Evolutionary conservation across 2,113 vertebrate species (phyloP).

Genomic region (Anhinga rufa): DNA sequence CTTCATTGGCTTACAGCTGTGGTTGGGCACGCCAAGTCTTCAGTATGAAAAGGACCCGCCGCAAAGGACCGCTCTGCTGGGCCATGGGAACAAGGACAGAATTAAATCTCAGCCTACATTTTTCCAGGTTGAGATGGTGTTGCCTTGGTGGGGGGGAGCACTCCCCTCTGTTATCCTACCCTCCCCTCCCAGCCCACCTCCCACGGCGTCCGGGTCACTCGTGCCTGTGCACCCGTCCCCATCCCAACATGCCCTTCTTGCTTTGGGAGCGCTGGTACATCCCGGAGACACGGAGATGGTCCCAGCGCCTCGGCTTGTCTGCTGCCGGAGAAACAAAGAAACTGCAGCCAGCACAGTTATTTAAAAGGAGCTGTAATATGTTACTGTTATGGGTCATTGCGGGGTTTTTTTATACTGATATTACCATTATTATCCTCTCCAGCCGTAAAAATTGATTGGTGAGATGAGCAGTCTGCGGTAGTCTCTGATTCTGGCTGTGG

Average conservation of each 20-base stretch:
- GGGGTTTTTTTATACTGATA: slow-evolving; percentile 60
- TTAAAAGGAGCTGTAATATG: slow-evolving; percentile 67
- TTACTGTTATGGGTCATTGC: slow-evolving; percentile 72
- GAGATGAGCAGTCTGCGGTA: slow-evolving; percentile 44
- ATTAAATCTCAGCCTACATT: background rate
- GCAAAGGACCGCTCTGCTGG: background rate
- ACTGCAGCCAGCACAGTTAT: slow-evolving; percentile 40
- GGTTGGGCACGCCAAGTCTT: background rate
- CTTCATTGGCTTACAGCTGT: background rate
- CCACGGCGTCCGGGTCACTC: background rate
- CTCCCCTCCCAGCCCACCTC: background rate
- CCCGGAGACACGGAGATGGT: background rate
- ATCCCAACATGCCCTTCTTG: background rate
- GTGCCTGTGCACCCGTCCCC: background rate
- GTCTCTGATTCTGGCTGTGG: slow-evolving; percentile 14
- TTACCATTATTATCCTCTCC: slow-evolving; percentile 73
- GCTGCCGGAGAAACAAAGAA: slow-evolving; percentile 53
- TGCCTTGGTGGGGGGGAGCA: accelerated
- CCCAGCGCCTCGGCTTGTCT: slow-evolving; percentile 1
- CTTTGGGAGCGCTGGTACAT: background rate
- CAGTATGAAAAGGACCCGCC: background rate
- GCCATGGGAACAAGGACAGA: background rate
- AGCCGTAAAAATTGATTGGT: slow-evolving; percentile 74
- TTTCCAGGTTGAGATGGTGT: background rate
- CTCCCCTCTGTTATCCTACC: background rate